Base-by-base conservation (phyloP, 2,113 vertebrate genomes). In the Gila orcuttii region DNA sequence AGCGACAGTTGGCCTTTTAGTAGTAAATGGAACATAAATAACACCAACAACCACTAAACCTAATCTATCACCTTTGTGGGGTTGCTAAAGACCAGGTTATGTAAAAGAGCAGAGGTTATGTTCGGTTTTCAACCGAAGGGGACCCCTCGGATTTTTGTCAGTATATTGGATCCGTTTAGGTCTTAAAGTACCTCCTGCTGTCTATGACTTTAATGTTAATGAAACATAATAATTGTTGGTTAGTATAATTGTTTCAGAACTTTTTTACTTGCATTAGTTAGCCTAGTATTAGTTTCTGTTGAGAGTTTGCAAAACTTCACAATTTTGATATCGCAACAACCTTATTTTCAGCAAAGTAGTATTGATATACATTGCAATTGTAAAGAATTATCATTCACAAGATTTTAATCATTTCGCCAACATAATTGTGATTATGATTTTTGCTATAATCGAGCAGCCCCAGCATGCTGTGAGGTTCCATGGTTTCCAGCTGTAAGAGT, bases 61-160 rank as follows among this genome's bases (percentile, higher is more conserved):
- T 28, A 28, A 28, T 28, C 28, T 28, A 57, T 82, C 45, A 75
- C 66, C 33, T 68, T 59, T 28, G 39, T 62, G 82, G 59, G 11
- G 62, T 45, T 31, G 36, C 23, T 57, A 25, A 83, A 60, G 59
- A 79, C 73, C 62, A 78, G 62, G 45, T 62, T 42, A 77, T n/a
- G 28, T 84, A 66, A 79, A 64, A 31, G 9, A n/a, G n/a, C n/a
- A n/a, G n/a, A 82, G 82, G 79, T 50, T 13, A 12, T 3, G 15
- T 13, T 13, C 1, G 1, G 47, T 13, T 50, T 50, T 50, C 47
- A 50, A 15, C 45, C 12, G 47, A 50, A 15, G 13, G 3, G 3
- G 13, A 52, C 50, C 13, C 50, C 50, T 52, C 50, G 0, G 50
- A 52, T 52, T 52, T 52, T 15, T 52, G 50, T 52, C 4, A 52